phyloP scores from a whole-genome alignment of 2,888 invertebrate genomes.

The Sarcophaga subvicina region DNA sequence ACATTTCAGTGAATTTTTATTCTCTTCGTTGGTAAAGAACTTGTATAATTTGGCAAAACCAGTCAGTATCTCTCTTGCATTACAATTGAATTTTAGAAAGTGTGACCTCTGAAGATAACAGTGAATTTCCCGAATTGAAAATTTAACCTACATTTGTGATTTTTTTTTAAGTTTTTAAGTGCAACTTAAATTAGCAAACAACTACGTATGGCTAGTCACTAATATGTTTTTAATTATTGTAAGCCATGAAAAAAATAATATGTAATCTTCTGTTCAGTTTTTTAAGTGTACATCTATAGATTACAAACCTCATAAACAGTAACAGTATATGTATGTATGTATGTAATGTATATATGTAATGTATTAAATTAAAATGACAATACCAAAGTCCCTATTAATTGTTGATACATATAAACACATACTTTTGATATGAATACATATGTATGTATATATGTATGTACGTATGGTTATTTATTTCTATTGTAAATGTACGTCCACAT shows the following conservation, averaged over 20 bases:
- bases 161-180: not conserved
- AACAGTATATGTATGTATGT: not conserved
- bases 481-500: too few relatives aligned
- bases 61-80: too few relatives aligned
- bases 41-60: too few relatives aligned
- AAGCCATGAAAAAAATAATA: not conserved
- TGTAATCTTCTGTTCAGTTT: not conserved
- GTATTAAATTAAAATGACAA: constrained; percentile 32
- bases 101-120: too few relatives aligned
- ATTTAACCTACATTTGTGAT: too few relatives aligned
- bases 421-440: not conserved
- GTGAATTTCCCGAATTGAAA: not conserved
- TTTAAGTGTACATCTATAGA: constrained; percentile 6
- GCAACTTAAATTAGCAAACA: not conserved
- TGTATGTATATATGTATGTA: not conserved
- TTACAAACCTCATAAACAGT: not conserved
- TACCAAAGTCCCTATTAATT: constrained; percentile 47
- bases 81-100: too few relatives aligned
- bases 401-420: not conserved
- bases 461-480: not conserved
- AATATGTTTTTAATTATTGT: constrained; percentile 20
- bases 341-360: not conserved
- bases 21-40: too few relatives aligned
- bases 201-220: not conserved
- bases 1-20: too few relatives aligned